Evolutionary conservation across 1,140 invertebrate genomes (phyloP), one percentile per base, ranked within the genome.

Genomic region (Drosophila kepulauana): DNA sequence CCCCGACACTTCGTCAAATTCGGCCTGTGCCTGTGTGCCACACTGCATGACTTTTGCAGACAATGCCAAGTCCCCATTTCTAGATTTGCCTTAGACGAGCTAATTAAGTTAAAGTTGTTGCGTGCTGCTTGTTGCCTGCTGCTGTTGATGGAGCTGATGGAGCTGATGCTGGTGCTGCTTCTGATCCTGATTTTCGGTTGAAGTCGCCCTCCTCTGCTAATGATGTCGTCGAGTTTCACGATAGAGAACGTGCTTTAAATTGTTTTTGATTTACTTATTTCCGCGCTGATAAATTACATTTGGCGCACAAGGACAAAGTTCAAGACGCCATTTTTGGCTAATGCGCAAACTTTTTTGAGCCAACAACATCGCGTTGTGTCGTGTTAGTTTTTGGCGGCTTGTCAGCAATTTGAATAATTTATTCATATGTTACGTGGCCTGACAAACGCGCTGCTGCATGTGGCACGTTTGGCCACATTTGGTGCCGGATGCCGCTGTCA

Each of bases 261-360:
- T 88, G 84, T 88, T 88, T 88, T 89, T 88, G 84, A 88, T 88
- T 88, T 89, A 88, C 84, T 88, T 88, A 88, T 84, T 89, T 88
- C 77, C 84, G 78, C 85, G 82, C 85, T 89, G 84, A 88, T 88
- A 88, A 88, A 88, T 88, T 88, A 88, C 84, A 88, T 88, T 88
- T 89, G 84, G 77, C 38, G 20, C 73, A 35, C 49, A 61, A 75
- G 61, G 74, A 72, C 77, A 66, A 89, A 88, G 66, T 75, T 75
- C 58, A 84, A 81, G 82, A 82, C 85, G 85, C 75, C 84, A 78
- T 75, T 80, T 84, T 79, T 65, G 67, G 80, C 85, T 88, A 88
- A 87, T 87, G 82, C 85, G 80, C 73, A 84, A 87, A 87, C 80
- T 87, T 87, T 87, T 20, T 56, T 13, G 48, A 20, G 48, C 48